Evolutionary conservation across 1,140 invertebrate species (phyloP), one percentile per base, ranked within the genome.

Genomic region (Fragariocoptes setiger): DNA sequence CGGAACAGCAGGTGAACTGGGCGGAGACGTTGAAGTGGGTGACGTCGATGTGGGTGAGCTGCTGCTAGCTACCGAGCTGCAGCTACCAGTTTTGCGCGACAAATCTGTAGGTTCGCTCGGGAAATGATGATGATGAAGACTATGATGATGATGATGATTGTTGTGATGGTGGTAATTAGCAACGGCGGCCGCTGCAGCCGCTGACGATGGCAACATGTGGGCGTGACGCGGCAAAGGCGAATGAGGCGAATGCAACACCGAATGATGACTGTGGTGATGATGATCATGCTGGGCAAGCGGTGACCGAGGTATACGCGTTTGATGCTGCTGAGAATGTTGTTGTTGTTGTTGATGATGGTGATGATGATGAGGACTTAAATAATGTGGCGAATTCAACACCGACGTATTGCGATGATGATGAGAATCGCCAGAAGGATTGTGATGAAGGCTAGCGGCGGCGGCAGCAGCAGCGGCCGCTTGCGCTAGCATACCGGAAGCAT

Each of bases 101-200:
- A 31, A 31, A n/a, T 31, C 25, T n/a, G 25, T 31, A n/a, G 25
- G 25, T 31, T 31, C 25, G 25, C n/a, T 31, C 25, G 8, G 8
- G 25, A 8, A 8, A 8, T 39, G 42, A 43, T 21, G 40, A 39
- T 16, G 46, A 40, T 36, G 46, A 42, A 3, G 44, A 39, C 17
- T 39, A 46, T 19, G 35, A 35, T 16, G 45, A 45, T 31, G 21
- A 41, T 40, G 39, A 13, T 8, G 8, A 8, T 19, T 3, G 8
- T 40, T 3, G 13, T 40, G 39, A 5, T 40, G 8, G 19, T 40
- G 39, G 18, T 40, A 20, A 20, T 40, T 12, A n/a, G 42, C 19
- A 13, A 37, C 37, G 16, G 25, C 4, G 14, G 20, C 19, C 18
- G 41, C n/a, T 37, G 21, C 4, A 17, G 37, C 40, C 8, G 43